Evolutionary conservation across 2,888 invertebrate species (phyloP), one percentile per base, ranked within the genome.

Genomic region (Lithophane socia): DNA sequence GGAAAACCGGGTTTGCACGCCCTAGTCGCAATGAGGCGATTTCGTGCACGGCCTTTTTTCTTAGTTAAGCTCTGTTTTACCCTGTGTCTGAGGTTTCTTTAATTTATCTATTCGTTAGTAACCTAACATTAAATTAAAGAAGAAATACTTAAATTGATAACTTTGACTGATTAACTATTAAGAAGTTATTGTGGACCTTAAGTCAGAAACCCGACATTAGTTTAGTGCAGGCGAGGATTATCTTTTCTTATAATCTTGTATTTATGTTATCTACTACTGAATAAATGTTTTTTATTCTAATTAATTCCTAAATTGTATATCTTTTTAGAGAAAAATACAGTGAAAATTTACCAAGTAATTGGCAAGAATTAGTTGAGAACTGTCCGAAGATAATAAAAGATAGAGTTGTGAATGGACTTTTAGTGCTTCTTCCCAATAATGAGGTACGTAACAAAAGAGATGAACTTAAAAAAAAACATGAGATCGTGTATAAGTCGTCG

Each of bases 271-370:
- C 21, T 67, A 67, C 21, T 9, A 52, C 29, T 16, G 16, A 29
- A n/a, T n/a, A 37, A n/a, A 42, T 29, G 1, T 37, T 56, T 63
- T 24, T 16, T n/a, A 49, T 60, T 63, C 2, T 18, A 37, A 79
- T 52, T 21, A 49, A 67, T 67, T 42, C 29, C 61, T 4, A 21
- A 47, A 42, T 61, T 64, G 0, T 49, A 71, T 77, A 3, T 84
- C 65, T 74, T 94, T 96, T 97, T 88, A 97, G 97, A 76, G 96
- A 97, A 80, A 97, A 97, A 80, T 98, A 97, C 88, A 94, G 97
- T 3, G 98, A 98, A 91, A 97, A 97, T 73, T 93, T 98, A 69
- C 98, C 98, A 0, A 94, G 94, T 18, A 97, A 98, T 91, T 98
- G 98, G 98, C 95, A 97, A 89, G 96, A 97, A 73, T 91, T 98